These are phyloP conservation scores for Caenorhabditis afra DNA, from an alignment of 2,888 invertebrate genomes.

Conservation along the genomic window DNA sequence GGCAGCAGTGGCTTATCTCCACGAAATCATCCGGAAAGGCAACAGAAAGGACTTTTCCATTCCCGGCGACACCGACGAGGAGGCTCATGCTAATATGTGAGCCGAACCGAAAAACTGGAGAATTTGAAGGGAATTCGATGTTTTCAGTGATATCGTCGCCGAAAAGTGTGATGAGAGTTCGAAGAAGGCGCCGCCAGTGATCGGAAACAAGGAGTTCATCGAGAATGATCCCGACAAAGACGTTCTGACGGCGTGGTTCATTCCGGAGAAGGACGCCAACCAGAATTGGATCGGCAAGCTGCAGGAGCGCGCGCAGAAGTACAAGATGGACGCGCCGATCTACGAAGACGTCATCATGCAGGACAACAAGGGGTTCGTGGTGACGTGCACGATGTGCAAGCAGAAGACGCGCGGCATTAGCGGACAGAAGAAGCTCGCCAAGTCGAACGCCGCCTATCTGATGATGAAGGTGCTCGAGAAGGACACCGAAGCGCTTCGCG, in stretches of 20 bases:
- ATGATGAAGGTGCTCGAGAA: constrained; percentile 84
- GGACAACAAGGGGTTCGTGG: constrained; percentile 95
- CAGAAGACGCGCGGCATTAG: constrained; percentile 83
- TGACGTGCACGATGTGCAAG: constrained; percentile 86
- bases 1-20: constrained; percentile 53
- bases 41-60: constrained; percentile 57
- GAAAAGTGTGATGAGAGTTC: constrained; percentile 19
- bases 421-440: constrained; percentile 96
- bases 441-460: constrained; percentile 94
- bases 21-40: constrained; percentile 38
- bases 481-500: constrained; percentile 24
- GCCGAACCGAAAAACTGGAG: neutral
- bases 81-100: constrained; percentile 62
- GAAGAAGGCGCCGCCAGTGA: neutral
- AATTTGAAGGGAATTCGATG: neutral
- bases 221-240: neutral
- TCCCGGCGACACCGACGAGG: constrained; percentile 57
- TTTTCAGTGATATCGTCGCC: constrained; percentile 88
- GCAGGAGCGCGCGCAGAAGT: constrained; percentile 40
- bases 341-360: constrained; percentile 91
- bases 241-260: neutral
- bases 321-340: constrained; percentile 92
- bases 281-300: constrained; percentile 29
- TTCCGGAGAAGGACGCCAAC: constrained; percentile 4
- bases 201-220: neutral